A percentile compares a stretch with the other conserved stretches of the same genome.
Conservation (phyloP, 2,113 vertebrate species). For the Echinops telfairi region DNA sequence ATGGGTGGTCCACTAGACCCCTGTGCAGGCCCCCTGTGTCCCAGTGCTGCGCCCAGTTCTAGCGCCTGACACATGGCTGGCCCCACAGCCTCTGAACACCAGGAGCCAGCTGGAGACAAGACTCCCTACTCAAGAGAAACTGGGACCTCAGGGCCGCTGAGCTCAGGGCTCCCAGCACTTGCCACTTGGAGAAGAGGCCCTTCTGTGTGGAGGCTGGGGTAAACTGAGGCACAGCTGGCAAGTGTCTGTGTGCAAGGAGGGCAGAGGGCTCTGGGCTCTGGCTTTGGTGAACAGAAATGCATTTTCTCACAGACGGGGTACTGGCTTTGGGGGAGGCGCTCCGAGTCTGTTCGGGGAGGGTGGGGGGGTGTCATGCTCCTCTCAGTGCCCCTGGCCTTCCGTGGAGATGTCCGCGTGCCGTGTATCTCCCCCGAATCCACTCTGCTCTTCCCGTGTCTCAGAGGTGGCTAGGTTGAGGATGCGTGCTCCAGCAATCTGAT, state of each 20-base stretch:
- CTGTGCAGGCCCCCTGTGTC: no score
- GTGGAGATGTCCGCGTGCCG: background rate
- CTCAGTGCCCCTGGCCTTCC: background rate
- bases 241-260: background rate
- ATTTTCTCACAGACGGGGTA: background rate
- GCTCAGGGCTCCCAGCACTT: fast-evolving
- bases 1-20: no score
- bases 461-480: background rate
- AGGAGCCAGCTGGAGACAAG: background rate
- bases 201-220: background rate
- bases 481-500: no score
- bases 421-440: background rate
- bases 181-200: background rate
- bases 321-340: background rate
- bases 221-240: background rate
- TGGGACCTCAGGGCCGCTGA: fast-evolving
- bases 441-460: background rate
- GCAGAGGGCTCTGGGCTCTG: background rate
- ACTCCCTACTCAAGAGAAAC: fast-evolving
- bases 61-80: fast-evolving
- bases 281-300: background rate
- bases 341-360: no score
- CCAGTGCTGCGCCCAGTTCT: no score
- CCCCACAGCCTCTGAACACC: fast-evolving
- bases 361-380: background rate